phyloP scores from a whole-genome alignment of 1,140 invertebrate genomes.

The Pteromalus puparum region DNA sequence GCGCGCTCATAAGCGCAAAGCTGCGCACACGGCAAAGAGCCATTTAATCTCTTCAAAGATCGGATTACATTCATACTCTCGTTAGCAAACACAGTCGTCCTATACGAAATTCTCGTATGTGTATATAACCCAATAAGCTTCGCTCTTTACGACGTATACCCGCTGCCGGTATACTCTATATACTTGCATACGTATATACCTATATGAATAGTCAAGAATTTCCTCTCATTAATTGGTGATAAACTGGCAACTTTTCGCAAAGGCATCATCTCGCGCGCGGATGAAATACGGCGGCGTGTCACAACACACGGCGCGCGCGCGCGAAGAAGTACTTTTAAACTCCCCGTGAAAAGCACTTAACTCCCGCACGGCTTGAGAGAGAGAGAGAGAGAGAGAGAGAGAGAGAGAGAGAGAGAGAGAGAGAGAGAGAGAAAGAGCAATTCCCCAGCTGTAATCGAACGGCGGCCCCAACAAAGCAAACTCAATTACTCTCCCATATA shows the following conservation, averaged over 20 bases:
- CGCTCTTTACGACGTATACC: too few species aligned
- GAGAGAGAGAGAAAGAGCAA: slow-evolving; percentile 11
- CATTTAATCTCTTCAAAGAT: too few species aligned
- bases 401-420: background rate
- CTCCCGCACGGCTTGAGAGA: slow-evolving; percentile 8
- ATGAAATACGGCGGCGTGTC: background rate
- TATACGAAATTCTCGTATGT: too few species aligned
- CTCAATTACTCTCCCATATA: slow-evolving; percentile 40
- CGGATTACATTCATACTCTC: too few species aligned
- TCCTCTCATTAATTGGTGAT: background rate
- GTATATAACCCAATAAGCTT: too few species aligned
- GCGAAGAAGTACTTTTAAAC: slow-evolving; percentile 34
- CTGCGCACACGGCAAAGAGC: too few species aligned
- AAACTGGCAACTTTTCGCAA: background rate
- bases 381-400: background rate
- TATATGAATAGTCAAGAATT: background rate
- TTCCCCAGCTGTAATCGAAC: slow-evolving; percentile 43
- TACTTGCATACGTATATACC: too few species aligned
- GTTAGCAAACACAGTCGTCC: too few species aligned
- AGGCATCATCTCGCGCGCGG: background rate
- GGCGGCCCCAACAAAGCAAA: slow-evolving; percentile 41
- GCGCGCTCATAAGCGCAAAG: too few species aligned
- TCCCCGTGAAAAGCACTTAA: slow-evolving; percentile 42
- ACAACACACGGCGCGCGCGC: background rate
- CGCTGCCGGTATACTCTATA: too few species aligned